Evolutionary conservation across 2,113 vertebrate species (phyloP), one percentile per base, ranked within the genome.

Genomic region (Calidris pugnax): DNA sequence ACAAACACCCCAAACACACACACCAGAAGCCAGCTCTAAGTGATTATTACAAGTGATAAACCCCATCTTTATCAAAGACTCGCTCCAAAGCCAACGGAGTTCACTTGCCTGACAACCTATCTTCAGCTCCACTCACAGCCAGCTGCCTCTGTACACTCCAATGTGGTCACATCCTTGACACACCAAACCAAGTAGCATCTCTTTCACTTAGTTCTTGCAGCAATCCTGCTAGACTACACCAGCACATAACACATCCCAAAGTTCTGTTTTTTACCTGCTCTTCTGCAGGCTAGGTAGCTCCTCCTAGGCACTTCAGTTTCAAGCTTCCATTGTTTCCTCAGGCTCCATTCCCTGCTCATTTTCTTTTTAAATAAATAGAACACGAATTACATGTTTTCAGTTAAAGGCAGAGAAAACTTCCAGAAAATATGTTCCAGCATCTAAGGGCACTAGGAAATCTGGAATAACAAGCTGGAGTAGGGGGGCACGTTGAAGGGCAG

Each of bases 371-470:
- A 37, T 32, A 89, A 83, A 59, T 19, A 63, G n/a, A 90, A 69
- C 37, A 55, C 0, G 7, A 74, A 89, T 71, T 85, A 37, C 22
- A 55, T 14, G 7, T 85, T 87, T 91, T 82, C 81, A 85, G 69
- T 89, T 55, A 63, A 78, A 84, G 66, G 60, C 57, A 91, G 53
- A 95, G 26, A 75, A 95, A 91, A 56, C 26, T 21, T 75, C 37
- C 27, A 88, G 67, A 86, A 91, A 93, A 80, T 64, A 35, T 0
- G 0, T 81, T 87, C 37, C 66, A 79, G 43, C 53, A 79, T 80
- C 53, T 68, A n/a, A 95, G 11, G 39, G 37, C 45, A 60, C 35
- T 26, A 80, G 81, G 81, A 96, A 93, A 89, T 94, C 87, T 79
- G 81, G 94, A 93, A 77, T 69, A 76, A 79, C 78, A 63, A 94